These are phyloP conservation scores for Euwallacea fornicatus DNA, from an alignment of 1,140 invertebrate species.

Conservation along the genomic window DNA sequence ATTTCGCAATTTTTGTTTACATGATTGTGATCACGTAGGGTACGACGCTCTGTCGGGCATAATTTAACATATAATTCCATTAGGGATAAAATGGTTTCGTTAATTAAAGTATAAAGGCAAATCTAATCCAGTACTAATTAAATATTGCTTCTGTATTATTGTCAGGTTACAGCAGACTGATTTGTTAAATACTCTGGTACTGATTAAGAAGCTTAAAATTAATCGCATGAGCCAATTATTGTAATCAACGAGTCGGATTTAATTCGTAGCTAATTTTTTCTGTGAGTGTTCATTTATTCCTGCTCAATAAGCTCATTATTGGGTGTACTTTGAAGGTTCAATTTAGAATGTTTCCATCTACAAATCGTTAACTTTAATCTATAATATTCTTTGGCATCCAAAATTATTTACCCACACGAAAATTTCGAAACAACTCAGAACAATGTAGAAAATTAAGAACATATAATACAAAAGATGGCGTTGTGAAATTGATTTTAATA, in stretches of 20 bases:
- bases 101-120: background rate
- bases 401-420: too few relatives aligned
- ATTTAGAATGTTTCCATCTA: too few relatives aligned
- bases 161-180: conserved; percentile 1
- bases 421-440: too few relatives aligned
- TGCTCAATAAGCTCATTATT: too few relatives aligned
- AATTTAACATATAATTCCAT: conserved; percentile 3
- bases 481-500: too few relatives aligned
- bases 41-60: background rate
- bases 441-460: too few relatives aligned
- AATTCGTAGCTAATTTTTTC: background rate
- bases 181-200: background rate
- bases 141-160: conserved; percentile 3
- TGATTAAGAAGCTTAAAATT: conserved; percentile 9
- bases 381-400: too few relatives aligned
- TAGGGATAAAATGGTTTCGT: background rate
- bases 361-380: too few relatives aligned
- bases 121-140: conserved; percentile 1
- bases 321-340: too few relatives aligned
- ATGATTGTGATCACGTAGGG: background rate
- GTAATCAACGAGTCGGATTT: conserved; percentile 1
- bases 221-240: background rate
- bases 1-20: background rate
- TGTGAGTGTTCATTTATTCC: too few relatives aligned
- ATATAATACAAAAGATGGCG: too few relatives aligned